These are phyloP conservation scores for Thaleichthys pacificus DNA, from an alignment of 2,797 vertebrate species.

Conservation along the genomic window DNA sequence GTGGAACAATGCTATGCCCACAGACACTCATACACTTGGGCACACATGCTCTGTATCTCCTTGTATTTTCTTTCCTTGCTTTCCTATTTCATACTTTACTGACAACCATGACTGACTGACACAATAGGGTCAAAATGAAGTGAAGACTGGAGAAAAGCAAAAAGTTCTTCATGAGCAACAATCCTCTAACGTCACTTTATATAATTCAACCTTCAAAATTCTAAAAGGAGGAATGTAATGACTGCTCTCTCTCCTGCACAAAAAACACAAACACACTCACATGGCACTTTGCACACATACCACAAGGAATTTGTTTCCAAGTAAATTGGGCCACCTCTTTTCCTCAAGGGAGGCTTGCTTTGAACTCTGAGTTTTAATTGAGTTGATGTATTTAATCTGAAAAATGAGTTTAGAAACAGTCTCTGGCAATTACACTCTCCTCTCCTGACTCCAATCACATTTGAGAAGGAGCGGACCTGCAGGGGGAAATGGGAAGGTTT, in stretches of 20 bases:
- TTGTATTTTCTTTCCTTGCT: neutral
- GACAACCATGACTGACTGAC: neutral
- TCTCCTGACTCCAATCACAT: slow-evolving; percentile 27
- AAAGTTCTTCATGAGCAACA: no score
- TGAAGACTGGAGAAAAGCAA: no score
- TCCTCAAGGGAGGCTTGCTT: slow-evolving; percentile 20
- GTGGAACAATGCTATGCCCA: neutral
- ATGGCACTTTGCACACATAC: slow-evolving; percentile 36
- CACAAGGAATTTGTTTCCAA: slow-evolving; percentile 50
- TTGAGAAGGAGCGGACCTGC: slow-evolving; percentile 7
- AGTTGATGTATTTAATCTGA: slow-evolving; percentile 44
- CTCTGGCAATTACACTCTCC: slow-evolving; percentile 15
- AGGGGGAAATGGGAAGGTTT: slow-evolving; percentile 9
- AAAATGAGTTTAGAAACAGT: slow-evolving; percentile 26
- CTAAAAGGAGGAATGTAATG: no score
- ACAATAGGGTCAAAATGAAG: neutral
- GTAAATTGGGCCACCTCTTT: slow-evolving; percentile 25
- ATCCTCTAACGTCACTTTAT: no score
- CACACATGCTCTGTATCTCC: neutral
- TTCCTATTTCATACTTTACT: neutral
- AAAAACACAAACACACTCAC: slow-evolving; percentile 46
- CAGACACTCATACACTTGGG: neutral
- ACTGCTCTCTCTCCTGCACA: neutral
- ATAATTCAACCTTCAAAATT: no score
- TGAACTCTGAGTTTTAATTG: slow-evolving; percentile 32